Evolutionary conservation across 2,797 vertebrate species (phyloP), one percentile per base, ranked within the genome.

Genomic region (Poeciliopsis turneri): DNA sequence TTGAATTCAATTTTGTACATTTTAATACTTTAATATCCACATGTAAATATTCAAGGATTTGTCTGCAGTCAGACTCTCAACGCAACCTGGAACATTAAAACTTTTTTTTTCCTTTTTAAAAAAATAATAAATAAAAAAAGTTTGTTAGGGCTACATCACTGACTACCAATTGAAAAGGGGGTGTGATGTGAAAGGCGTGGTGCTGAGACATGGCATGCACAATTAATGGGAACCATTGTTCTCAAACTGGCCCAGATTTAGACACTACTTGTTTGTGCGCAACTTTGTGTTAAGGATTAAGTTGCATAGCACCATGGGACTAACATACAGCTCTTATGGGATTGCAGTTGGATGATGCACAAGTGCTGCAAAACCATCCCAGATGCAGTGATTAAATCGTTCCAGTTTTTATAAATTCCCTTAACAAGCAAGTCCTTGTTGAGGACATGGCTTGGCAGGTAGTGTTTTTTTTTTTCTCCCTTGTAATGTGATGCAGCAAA

Each of bases 351-450:
- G 86, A 80, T 18, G 36, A n/a, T 59, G 51, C 51, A 72, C 51
- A 71, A 0, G 28, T 64, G 39, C 68, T 57, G 9, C 82, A 80
- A 43, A 77, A 33, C 23, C 51, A 43, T 68, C 15, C 53, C 23
- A 61, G 75, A 39, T 79, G 78, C 79, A 47, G 2, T 70, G 74
- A 87, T 75, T 64, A 85, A 84, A 78, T 88, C 80, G 69, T 80
- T 33, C 39, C 28, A 25, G 1, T 87, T 86, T 86, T 85, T 86
- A 85, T 76, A 69, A 69, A 23, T 36, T 77, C 12, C 39, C 84
- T 77, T 79, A 86, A 92, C 87, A 93, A 83, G 76, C 77, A 3
- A 79, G 75, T 78, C 49, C 71, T 90, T 92, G 89, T 91, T 80
- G 10, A 36, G 72, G 36, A 53, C 47, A 61, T 75, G 82, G 74